These are phyloP conservation scores for Lithophane ornitopus DNA, from an alignment of 2,888 invertebrate species.

Conservation along the genomic window DNA sequence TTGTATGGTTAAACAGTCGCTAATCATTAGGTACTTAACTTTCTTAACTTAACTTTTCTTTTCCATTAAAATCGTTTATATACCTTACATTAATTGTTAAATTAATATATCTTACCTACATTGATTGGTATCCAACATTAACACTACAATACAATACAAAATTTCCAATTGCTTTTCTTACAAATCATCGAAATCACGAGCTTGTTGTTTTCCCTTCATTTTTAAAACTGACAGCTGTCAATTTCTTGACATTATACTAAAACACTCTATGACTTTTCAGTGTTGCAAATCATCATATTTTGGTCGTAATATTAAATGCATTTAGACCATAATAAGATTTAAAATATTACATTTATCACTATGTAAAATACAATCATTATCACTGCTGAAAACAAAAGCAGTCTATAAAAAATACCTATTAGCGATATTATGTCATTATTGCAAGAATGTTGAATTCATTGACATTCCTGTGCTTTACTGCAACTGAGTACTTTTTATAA, in stretches of 20 bases:
- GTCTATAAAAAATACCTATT: not conserved
- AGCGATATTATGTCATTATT: not conserved
- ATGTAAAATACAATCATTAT: too few species aligned
- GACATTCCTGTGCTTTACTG: not conserved
- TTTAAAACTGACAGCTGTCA: constrained; percentile 6
- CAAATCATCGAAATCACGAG: not conserved
- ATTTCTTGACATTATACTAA: not conserved
- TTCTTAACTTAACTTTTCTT: too few species aligned
- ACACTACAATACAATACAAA: not conserved
- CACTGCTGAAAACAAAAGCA: not conserved
- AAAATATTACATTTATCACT: too few species aligned
- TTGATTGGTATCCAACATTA: not conserved
- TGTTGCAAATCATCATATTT: not conserved
- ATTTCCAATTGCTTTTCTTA: not conserved
- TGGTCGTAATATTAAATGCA: not conserved
- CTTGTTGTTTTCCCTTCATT: not conserved
- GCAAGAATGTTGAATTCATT: not conserved
- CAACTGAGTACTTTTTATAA: too few species aligned
- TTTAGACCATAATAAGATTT: too few species aligned
- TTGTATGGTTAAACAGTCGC: too few species aligned
- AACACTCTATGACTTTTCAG: not conserved
- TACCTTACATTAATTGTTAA: too few species aligned
- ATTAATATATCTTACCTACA: too few species aligned
- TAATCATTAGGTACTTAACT: too few species aligned
- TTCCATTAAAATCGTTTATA: not conserved